Evolutionary conservation across 2,113 vertebrate species (phyloP).

Genomic region (Piprites chloris): DNA sequence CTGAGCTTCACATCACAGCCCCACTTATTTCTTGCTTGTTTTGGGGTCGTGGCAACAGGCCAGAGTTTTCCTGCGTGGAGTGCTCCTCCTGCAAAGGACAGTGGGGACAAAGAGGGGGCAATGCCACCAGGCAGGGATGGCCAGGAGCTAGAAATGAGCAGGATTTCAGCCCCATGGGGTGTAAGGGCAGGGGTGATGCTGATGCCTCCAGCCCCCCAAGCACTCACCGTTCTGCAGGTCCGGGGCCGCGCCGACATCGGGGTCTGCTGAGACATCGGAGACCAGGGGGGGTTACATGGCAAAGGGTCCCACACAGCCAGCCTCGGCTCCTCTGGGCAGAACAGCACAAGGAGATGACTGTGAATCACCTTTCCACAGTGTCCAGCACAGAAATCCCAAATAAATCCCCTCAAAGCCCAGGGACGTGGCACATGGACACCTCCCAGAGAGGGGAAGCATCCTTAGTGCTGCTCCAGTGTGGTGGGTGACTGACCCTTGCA

Average conservation of each 20-base stretch:
- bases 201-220: accelerated
- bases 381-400: background rate
- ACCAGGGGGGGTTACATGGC: background rate
- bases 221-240: slow-evolving; percentile 34
- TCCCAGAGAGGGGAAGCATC: background rate
- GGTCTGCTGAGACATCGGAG: background rate
- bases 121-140: background rate
- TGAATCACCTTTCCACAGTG: background rate
- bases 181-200: background rate
- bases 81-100: background rate
- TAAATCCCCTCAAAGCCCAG: background rate
- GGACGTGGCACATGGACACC: background rate
- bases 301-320: background rate
- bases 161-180: background rate
- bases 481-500: background rate
- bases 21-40: background rate
- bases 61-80: background rate
- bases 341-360: background rate
- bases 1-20: background rate
- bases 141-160: background rate
- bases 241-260: background rate
- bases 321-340: background rate
- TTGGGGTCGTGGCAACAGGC: background rate
- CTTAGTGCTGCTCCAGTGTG: background rate
- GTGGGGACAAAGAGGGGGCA: background rate